These are phyloP conservation scores for Drosophila austrosaltans DNA, from an alignment of 2,888 invertebrate genomes.

Conservation along the genomic window DNA sequence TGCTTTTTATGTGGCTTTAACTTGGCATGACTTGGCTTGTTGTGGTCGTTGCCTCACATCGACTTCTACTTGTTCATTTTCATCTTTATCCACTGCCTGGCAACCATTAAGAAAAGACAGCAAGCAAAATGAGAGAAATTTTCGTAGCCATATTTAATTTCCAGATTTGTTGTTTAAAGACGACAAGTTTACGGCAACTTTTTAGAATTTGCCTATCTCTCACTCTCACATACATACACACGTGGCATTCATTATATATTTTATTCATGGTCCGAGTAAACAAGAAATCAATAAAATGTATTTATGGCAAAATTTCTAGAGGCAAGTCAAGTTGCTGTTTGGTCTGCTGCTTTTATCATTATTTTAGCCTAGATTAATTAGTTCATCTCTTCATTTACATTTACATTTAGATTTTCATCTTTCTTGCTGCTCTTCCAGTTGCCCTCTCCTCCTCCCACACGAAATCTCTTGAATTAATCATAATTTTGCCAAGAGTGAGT, in stretches of 20 bases:
- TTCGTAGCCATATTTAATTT: conserved; percentile 59
- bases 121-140: conserved; percentile 36
- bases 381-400: conserved; percentile 23
- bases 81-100: conserved; percentile 30
- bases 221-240: neutral
- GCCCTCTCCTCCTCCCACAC: neutral
- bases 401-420: conserved; percentile 6
- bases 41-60: conserved; percentile 42
- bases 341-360: neutral
- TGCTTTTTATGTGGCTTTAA: conserved; percentile 44
- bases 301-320: conserved; percentile 2
- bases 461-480: conserved; percentile 15
- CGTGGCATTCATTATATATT: conserved; percentile 15
- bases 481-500: conserved; percentile 14
- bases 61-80: conserved; percentile 23
- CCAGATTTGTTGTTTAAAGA: conserved; percentile 46
- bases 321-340: conserved; percentile 16
- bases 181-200: conserved; percentile 11
- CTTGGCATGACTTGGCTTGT: conserved; percentile 58
- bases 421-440: neutral
- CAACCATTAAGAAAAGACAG: conserved; percentile 44
- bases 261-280: conserved; percentile 7
- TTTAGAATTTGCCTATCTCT: neutral
- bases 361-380: conserved; percentile 35
- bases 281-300: conserved; percentile 12